Conservation (phyloP, 1,140 invertebrate genomes). For the Aleiodes sp. region DNA sequence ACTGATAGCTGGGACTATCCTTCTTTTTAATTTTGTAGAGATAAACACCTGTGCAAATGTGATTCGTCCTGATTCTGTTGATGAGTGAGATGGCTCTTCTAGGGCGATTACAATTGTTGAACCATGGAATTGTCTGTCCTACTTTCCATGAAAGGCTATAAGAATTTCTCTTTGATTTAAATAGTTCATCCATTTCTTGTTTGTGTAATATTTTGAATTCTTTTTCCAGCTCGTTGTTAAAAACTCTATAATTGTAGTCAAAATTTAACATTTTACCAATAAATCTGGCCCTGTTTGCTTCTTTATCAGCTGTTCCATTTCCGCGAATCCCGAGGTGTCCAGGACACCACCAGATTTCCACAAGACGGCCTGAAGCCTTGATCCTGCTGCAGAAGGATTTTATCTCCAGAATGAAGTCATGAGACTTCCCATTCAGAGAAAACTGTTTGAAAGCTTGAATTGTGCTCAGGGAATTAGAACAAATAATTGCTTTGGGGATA, state of each 20-base stretch:
- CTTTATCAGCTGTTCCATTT: not conserved
- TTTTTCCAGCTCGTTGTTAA: not conserved
- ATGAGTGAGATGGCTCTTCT: no score
- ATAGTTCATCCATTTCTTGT: not conserved
- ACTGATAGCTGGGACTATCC: not conserved
- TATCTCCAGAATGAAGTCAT: not conserved
- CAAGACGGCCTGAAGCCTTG: not conserved
- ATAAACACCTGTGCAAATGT: not conserved
- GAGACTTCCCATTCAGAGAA: not conserved
- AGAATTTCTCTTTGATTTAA: not conserved
- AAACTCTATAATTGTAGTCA: not conserved
- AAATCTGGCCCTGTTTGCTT: not conserved
- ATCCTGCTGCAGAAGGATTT: conserved; percentile 7
- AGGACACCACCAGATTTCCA: not conserved
- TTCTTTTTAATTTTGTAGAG: not conserved
- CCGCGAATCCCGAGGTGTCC: not conserved
- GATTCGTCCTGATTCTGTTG: conserved; percentile 9
- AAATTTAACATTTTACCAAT: not conserved
- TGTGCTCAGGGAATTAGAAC: not conserved
- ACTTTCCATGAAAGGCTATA: not conserved
- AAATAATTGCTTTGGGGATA: not conserved
- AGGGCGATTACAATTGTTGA: not conserved
- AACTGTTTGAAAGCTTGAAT: conserved; percentile 2
- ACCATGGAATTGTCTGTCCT: not conserved
- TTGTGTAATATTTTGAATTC: not conserved